Base-by-base conservation (phyloP, 1,140 invertebrate genomes). In the Solen grandis region DNA sequence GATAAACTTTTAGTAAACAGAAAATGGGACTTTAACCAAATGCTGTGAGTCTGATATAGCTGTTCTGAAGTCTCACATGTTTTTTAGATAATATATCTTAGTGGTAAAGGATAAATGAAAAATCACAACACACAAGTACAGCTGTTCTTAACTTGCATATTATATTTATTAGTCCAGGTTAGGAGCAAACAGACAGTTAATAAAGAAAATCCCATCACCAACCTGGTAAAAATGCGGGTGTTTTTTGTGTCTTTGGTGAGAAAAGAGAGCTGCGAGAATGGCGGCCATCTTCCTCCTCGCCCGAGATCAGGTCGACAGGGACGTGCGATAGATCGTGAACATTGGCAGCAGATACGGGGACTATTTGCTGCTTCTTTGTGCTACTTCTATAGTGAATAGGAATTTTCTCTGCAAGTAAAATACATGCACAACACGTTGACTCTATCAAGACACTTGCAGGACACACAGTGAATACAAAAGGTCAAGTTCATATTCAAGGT, bases 181-280 rank as follows among this genome's bases (percentile, higher is more conserved):
- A n/a, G n/a, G n/a, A n/a, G n/a, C 38, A 72, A 57, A 2, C 16
- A 33, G 16, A 8, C 5, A 46, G 31, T 68, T n/a, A 41, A 27
- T 33, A 79, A 36, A 55, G 54, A 38, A n/a, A 79, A 72, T 41
- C 72, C 72, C 69, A 65, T 57, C 65, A 87, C 82, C 59, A 85
- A 89, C 88, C 88, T 85, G 88, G 87, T 69, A 89, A 72, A 83
- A 88, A 90, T 38, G 87, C 82, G 25, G 88, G 69, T 29, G 84
- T 73, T 86, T 87, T 90, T 52, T 85, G 85, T 54, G 80, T 76
- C 72, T 88, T 87, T n/a, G 84, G 81, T 46, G 87, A 85, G 50
- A 84, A 73, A 31, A 85, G 75, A 55, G 84, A 81, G 62, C 85
- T 86, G 62, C 83, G 79, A 55, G 87, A 85, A 14, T 82, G 66